A percentile compares a stretch with the other conserved stretches of the same genome.
These are phyloP conservation scores for Xestia c-nigrum DNA, from an alignment of 2,888 invertebrate species.

Conservation along the genomic window DNA sequence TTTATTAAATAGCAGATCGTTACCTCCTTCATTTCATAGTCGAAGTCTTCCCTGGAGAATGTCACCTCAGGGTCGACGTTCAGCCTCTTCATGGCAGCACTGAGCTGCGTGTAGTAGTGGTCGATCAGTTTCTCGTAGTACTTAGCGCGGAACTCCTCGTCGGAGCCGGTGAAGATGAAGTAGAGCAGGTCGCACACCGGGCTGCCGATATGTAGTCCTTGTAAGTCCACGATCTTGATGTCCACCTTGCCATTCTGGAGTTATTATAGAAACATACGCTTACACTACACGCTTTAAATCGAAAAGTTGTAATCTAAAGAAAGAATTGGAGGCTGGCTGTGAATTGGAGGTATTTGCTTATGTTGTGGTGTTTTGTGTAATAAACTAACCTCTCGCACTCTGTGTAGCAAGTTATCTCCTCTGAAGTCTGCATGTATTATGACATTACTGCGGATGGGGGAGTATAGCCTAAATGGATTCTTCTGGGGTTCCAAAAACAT, in stretches of 20 bases:
- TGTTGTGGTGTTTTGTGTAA: not conserved
- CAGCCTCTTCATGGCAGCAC: constrained; percentile 68
- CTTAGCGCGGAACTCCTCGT: constrained; percentile 75
- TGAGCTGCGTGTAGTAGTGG: constrained; percentile 72
- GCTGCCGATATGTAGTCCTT: constrained; percentile 75
- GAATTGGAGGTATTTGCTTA: too few species aligned
- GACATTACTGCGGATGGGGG: constrained; percentile 10
- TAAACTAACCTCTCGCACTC: constrained; percentile 31
- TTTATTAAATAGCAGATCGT: not conserved
- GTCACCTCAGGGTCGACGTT: constrained; percentile 70
- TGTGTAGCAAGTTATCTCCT: constrained; percentile 31
- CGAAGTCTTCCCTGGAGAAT: constrained; percentile 75
- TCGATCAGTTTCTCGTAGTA: constrained; percentile 68
- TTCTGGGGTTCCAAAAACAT: constrained; percentile 3
- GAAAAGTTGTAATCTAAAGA: too few species aligned
- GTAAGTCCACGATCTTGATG: constrained; percentile 77
- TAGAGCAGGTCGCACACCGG: constrained; percentile 77
- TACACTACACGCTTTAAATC: too few species aligned
- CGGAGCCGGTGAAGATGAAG: constrained; percentile 79
- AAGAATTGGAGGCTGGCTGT: too few species aligned
- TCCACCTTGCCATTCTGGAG: constrained; percentile 62
- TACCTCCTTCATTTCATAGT: constrained; percentile 76
- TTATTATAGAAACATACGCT: too few species aligned
- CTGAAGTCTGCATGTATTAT: constrained; percentile 26
- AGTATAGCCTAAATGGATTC: not conserved